Percentiles rank a stretch among this genome's conserved stretches.
These are phyloP conservation scores for Rallus limicola DNA, from an alignment of 2,113 vertebrate species.

Conservation along the genomic window DNA sequence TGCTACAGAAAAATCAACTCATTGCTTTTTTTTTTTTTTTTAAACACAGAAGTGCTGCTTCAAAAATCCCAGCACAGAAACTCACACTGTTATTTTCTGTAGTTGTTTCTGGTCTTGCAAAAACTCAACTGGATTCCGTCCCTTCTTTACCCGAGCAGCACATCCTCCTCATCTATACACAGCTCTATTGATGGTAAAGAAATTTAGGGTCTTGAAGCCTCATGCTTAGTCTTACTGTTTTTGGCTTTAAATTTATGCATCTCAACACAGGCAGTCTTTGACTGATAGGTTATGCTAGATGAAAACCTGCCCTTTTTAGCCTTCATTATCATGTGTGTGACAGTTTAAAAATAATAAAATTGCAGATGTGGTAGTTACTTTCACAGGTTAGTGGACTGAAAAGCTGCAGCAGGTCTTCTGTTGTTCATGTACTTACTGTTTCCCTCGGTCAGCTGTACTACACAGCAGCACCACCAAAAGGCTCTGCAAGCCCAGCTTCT, in stretches of 20 bases:
- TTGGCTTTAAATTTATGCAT: not conserved
- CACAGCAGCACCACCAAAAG: not conserved
- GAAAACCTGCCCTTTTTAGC: not conserved
- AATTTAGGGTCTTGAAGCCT: not conserved
- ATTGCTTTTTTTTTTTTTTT: not conserved
- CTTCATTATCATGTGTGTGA: not conserved
- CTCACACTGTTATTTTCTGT: not conserved
- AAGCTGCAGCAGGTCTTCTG: not conserved
- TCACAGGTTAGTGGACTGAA: not conserved
- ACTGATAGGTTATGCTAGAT: not conserved
- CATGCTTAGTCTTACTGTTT: not conserved
- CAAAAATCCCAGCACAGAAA: not conserved
- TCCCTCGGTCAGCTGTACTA: not conserved
- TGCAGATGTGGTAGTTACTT: not conserved
- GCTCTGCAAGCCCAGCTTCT: not conserved
- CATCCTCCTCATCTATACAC: not conserved
- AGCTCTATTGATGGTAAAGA: not conserved
- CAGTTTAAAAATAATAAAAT: not conserved
- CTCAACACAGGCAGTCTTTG: not conserved
- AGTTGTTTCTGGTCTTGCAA: not conserved
- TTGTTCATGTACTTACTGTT: not conserved
- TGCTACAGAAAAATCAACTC: not conserved
- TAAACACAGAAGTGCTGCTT: not conserved
- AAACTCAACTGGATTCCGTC: not conserved
- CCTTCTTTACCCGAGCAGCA: not conserved